phyloP scores from a whole-genome alignment of 1,140 invertebrate species.

The Acromyrmex heyeri region DNA sequence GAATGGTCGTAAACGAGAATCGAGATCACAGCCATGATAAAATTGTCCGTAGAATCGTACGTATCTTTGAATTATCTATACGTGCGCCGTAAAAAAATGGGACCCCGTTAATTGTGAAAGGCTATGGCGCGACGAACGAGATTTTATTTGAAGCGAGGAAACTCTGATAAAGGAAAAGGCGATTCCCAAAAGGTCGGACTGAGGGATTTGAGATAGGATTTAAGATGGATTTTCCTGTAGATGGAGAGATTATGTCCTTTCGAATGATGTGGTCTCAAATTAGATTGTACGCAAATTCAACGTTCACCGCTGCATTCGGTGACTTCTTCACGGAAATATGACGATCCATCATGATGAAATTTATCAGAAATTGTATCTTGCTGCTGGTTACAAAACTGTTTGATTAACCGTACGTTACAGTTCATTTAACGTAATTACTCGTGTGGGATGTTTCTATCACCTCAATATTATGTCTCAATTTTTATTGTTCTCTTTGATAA shows the following conservation, averaged over 20 bases:
- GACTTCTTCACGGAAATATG: background rate
- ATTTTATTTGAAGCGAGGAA: conserved; percentile 27
- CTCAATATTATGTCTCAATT: too few species aligned
- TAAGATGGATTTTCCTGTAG: conserved; percentile 23
- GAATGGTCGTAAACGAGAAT: conserved; percentile 21
- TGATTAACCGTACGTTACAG: too few species aligned
- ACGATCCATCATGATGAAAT: background rate
- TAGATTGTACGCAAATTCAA: conserved; percentile 40
- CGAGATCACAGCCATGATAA: conserved; percentile 40
- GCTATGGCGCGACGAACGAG: background rate
- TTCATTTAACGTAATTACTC: too few species aligned
- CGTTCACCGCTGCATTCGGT: background rate
- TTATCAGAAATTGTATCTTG: background rate
- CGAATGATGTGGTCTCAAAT: background rate
- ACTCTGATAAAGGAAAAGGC: background rate
- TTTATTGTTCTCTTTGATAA: too few species aligned
- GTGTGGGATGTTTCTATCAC: too few species aligned
- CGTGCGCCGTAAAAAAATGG: background rate
- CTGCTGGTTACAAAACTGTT: background rate
- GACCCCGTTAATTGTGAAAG: conserved; percentile 20
- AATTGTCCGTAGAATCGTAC: conserved; percentile 32
- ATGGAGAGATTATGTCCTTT: conserved; percentile 11
- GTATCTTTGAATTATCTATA: conserved; percentile 20
- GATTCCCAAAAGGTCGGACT: conserved; percentile 5
- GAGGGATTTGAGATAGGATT: background rate